phyloP scores from a whole-genome alignment of 2,113 vertebrate genomes.

The Microcebus ravelobensis region DNA sequence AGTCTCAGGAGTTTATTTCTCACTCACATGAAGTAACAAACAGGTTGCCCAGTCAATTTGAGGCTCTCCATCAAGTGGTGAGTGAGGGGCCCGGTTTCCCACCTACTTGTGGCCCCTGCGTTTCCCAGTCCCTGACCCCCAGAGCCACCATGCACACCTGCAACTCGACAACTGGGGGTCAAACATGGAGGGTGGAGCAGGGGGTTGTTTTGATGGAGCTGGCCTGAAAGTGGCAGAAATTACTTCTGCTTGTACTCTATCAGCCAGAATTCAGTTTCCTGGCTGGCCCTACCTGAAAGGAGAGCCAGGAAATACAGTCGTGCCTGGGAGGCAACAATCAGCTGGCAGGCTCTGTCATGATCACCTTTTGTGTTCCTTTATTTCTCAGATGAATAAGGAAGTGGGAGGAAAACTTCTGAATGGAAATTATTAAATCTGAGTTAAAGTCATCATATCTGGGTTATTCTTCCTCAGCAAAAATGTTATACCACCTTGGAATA shows the following conservation, averaged over 20 bases:
- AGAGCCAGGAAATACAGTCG: background rate
- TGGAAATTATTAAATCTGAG: slow-evolving; percentile 8
- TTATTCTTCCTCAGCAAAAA: slow-evolving; percentile 4
- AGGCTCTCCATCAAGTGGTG: background rate
- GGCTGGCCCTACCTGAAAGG: background rate
- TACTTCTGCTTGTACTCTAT: background rate
- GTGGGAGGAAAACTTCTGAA: background rate
- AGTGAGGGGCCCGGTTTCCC: background rate
- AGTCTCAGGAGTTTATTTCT: background rate
- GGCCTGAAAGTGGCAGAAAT: background rate
- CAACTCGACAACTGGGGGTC: background rate
- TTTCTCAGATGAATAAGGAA: background rate
- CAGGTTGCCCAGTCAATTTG: background rate
- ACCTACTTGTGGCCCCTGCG: rapidly evolving
- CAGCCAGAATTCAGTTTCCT: background rate
- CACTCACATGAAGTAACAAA: background rate
- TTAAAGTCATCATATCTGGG: background rate
- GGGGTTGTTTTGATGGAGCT: background rate
- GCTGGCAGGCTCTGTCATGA: background rate
- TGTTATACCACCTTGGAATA: background rate
- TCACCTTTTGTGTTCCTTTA: background rate
- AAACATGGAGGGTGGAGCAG: background rate
- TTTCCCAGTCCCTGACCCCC: background rate
- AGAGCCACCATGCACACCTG: background rate
- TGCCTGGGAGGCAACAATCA: background rate